A percentile compares a stretch with the other conserved stretches of the same genome.
These are phyloP conservation scores for Drosophila teissieri DNA, from an alignment of 1,140 invertebrate species.

Conservation along the genomic window DNA sequence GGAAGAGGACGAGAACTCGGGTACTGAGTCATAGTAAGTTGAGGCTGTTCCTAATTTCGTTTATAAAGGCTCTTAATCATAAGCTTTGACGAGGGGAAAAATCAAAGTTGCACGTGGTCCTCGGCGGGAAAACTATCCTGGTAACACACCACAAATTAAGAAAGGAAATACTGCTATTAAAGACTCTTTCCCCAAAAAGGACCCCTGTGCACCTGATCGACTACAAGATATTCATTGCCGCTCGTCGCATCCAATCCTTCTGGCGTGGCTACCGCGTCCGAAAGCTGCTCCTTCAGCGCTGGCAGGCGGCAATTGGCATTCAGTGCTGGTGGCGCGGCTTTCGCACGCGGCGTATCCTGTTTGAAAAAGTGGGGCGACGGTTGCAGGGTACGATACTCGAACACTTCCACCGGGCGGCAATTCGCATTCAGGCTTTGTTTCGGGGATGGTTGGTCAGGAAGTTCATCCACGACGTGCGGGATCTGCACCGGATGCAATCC, in stretches of 20 bases:
- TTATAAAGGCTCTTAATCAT: background rate
- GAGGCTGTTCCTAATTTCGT: too few relatives aligned
- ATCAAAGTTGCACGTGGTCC: background rate
- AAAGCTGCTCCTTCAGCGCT: background rate
- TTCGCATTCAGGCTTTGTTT: slow-evolving; percentile 57
- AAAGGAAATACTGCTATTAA: background rate
- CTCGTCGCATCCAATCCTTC: slow-evolving; percentile 49
- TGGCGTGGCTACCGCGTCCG: slow-evolving; percentile 31
- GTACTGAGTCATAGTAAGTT: slow-evolving; percentile 4
- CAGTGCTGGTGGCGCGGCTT: slow-evolving; percentile 71
- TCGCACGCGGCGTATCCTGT: background rate
- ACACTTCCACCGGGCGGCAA: slow-evolving; percentile 25
- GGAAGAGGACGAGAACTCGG: background rate
- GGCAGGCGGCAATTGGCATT: slow-evolving; percentile 39
- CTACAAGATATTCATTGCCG: slow-evolving; percentile 57
- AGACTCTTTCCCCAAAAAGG: slow-evolving; percentile 1
- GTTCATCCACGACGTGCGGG: slow-evolving; percentile 51
- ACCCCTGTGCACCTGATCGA: slow-evolving; percentile 40
- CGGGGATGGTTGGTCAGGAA: slow-evolving; percentile 54
- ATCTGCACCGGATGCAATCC: slow-evolving; percentile 40
- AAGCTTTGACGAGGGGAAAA: background rate
- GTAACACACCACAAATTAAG: background rate
- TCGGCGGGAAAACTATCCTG: background rate
- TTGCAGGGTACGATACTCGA: slow-evolving; percentile 32
- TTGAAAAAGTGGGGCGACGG: slow-evolving; percentile 12